Evolutionary conservation across 2,888 invertebrate species (phyloP), one percentile per base, ranked within the genome.

Genomic region (Slavum lentiscoides): DNA sequence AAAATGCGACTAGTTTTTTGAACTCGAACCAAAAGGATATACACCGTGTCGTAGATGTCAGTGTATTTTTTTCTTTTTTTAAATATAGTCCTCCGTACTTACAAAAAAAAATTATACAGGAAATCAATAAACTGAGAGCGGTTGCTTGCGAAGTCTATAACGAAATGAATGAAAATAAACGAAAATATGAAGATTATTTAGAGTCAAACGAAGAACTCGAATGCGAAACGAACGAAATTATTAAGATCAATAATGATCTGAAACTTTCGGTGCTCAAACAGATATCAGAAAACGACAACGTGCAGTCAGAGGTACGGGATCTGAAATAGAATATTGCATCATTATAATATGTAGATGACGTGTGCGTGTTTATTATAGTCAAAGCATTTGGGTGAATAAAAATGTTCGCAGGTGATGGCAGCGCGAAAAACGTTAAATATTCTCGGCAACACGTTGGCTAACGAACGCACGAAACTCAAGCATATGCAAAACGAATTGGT

Each of bases 381-480:
- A 30, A 69, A 19, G 1, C 21, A 21, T 39, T 39, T 19, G 1
- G 19, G 15, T 2, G 13, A 23, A 69, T 59, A 30, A 15, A 21
- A 43, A 49, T 77, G 2, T 61, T n/a, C 2, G n/a, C 23, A 80
- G 80, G 80, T 80, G 4, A 23, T 72, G 6, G 39, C 64, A 0
- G 39, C 30, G 55, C 80, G 64, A 72, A 72, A 58, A 23, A 21
- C 64, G 15, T 39, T 80, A 8, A 64, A 43, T n/a, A 19, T 23
- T 39, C 9, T 72, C 1, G 55, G 64, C 8, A 70, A 80, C 58
- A 64, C 9, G 43, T 72, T 72, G 58, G 62, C 85, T 64, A 88
- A 64, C 87, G 89, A 8, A 88, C 89, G 87, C 88, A 88, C 74
- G 87, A 88, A 84, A 86, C 88, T 1, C 89, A 88, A 83, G 84